A percentile compares a stretch with the other conserved stretches of the same genome.
Conservation (phyloP, 2,888 invertebrate species). For the Coronaproctus castanopsis region DNA sequence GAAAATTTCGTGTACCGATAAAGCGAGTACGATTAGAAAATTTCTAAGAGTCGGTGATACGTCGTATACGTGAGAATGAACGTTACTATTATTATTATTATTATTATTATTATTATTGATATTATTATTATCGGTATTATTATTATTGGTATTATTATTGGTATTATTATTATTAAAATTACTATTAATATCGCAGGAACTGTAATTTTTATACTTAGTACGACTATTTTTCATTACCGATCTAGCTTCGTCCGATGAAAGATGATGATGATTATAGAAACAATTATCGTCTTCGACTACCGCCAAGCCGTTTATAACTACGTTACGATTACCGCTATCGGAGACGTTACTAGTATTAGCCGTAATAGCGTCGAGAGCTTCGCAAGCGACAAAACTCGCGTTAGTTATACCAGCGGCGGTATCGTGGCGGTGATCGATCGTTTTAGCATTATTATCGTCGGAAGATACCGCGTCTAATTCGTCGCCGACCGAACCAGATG, state of each 20-base stretch:
- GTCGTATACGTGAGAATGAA: not conserved
- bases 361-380: not conserved
- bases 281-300: not conserved
- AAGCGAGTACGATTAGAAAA: constrained; percentile 32
- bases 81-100: not conserved
- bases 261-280: no score
- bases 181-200: not conserved
- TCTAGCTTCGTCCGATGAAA: no score
- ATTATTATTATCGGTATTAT: not conserved
- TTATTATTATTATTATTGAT: not conserved
- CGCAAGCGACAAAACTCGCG: not conserved
- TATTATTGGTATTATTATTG: not conserved
- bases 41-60: constrained; percentile 15
- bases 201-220: not conserved
- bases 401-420: not conserved
- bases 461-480: not conserved
- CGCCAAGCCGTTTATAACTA: not conserved
- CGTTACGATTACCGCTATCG: not conserved
- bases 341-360: not conserved
- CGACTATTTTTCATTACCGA: not conserved
- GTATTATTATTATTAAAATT: not conserved
- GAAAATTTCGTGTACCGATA: constrained; percentile 45
- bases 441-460: not conserved
- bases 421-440: not conserved
- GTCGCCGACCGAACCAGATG: constrained; percentile 3